A percentile compares a stretch with the other conserved stretches of the same genome.
phyloP scores from a whole-genome alignment of 2,113 vertebrate species.

The Melanerpes formicivorus region DNA sequence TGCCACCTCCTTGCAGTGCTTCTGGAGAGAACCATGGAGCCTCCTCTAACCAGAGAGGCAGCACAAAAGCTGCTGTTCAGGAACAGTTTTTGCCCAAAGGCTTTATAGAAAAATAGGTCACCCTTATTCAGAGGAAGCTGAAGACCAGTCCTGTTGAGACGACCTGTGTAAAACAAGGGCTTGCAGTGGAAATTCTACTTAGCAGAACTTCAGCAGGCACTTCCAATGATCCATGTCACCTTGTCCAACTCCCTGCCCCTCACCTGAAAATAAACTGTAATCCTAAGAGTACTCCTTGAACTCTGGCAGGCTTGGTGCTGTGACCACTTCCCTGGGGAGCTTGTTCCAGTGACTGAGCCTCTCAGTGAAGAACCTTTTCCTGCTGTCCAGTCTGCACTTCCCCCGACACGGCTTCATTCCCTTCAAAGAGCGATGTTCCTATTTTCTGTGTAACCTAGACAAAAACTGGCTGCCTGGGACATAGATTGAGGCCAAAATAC shows the following conservation, averaged over 20 bases:
- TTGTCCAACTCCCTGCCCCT: neutral
- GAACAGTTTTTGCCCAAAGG: neutral
- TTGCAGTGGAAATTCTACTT: neutral
- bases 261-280: accelerated
- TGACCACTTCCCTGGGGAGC: neutral
- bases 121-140: neutral
- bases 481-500: neutral
- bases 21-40: neutral
- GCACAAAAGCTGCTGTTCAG: neutral
- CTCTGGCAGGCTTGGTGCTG: neutral
- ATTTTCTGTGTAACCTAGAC: neutral
- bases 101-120: neutral
- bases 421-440: neutral
- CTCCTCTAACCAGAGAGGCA: neutral
- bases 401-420: neutral
- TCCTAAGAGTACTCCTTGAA: neutral
- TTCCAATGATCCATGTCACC: neutral
- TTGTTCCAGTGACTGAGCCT: neutral
- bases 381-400: neutral
- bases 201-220: neutral
- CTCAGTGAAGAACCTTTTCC: neutral
- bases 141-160: neutral
- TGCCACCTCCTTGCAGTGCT: neutral
- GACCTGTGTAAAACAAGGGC: neutral
- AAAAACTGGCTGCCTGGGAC: neutral